Evolutionary conservation across 2,888 invertebrate genomes (phyloP).

Genomic region (Hesperia comma): DNA sequence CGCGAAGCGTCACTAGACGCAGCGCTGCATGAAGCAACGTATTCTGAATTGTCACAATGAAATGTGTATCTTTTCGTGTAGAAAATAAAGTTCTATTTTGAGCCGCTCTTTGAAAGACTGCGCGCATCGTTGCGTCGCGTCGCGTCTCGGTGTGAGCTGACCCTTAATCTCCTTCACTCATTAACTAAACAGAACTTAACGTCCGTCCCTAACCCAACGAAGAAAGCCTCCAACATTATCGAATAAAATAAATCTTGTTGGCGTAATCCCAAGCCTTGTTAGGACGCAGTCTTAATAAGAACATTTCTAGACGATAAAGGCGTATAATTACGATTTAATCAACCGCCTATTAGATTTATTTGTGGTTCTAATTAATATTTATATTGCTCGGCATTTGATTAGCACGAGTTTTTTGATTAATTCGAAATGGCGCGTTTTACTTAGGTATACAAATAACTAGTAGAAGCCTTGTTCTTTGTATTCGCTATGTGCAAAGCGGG

Average conservation of each 20-base stretch:
- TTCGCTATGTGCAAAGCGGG: no score
- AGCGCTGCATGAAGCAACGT: no score
- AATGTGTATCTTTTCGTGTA: no score
- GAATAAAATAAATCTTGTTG: constrained; percentile 25
- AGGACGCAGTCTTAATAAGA: constrained; percentile 11
- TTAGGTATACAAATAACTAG: no score
- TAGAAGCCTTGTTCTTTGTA: no score
- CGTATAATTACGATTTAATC: constrained; percentile 27
- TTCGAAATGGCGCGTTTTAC: neutral
- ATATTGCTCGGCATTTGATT: neutral
- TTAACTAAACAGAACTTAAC: neutral
- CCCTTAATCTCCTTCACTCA: no score
- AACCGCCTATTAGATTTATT: constrained; percentile 1
- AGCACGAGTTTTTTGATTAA: neutral
- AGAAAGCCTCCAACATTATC: constrained; percentile 18
- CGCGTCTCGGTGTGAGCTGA: no score
- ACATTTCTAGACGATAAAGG: constrained; percentile 20
- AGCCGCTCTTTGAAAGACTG: no score
- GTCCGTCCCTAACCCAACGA: neutral
- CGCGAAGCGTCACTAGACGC: no score
- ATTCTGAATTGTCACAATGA: no score
- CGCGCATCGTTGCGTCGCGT: no score
- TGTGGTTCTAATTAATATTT: constrained; percentile 11
- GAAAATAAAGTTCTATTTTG: no score
- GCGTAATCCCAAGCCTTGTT: constrained; percentile 28